Conservation (phyloP, 2,888 invertebrate species). For the Schizaphis graminum region DNA sequence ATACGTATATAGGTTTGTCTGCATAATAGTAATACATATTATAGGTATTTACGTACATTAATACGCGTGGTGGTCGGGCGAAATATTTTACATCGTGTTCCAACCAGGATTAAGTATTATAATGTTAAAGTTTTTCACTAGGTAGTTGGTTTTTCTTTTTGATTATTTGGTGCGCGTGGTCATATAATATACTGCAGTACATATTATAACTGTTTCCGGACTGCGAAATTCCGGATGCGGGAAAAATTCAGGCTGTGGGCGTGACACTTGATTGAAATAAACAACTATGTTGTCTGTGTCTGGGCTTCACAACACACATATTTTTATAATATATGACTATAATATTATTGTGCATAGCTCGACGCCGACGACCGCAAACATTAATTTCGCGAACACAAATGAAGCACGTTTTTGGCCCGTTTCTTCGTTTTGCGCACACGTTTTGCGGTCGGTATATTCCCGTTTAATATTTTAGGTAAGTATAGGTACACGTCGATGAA, state of each 20-base stretch:
- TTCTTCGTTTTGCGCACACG: constrained; percentile 16
- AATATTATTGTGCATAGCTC: not conserved
- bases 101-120: not conserved
- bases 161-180: not conserved
- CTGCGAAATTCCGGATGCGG: constrained; percentile 27
- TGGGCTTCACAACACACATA: not conserved
- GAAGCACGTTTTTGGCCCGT: constrained; percentile 44
- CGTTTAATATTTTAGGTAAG: not conserved
- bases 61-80: not conserved
- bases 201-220: not conserved
- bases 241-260: not conserved
- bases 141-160: not conserved
- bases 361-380: constrained; percentile 24
- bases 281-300: not conserved
- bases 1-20: not conserved
- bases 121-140: not conserved
- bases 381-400: constrained; percentile 18
- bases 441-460: not conserved
- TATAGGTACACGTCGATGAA: not conserved
- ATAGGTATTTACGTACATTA: not conserved
- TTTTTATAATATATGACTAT: not conserved
- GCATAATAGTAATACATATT: not conserved
- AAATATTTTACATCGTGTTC: not conserved
- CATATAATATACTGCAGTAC: not conserved
- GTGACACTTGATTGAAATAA: not conserved